phyloP scores from a whole-genome alignment of 2,113 vertebrate genomes.

The Paralichthys olivaceus region DNA sequence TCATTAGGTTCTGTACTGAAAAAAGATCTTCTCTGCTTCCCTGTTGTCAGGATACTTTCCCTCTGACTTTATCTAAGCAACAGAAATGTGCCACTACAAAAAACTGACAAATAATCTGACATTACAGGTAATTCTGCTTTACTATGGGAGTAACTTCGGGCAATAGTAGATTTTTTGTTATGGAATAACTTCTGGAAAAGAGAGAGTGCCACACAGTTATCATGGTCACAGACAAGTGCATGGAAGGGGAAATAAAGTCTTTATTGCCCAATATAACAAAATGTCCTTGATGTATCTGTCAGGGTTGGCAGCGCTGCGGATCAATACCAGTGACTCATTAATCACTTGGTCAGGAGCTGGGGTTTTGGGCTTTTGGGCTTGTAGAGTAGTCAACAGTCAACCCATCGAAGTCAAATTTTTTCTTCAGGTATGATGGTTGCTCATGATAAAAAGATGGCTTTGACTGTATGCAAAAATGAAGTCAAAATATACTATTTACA shows the following conservation, averaged over 20 bases:
- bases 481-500: too few relatives aligned
- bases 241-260: slow-evolving; percentile 6
- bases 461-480: too few relatives aligned
- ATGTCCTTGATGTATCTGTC: slow-evolving; percentile 3
- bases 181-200: neutral
- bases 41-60: neutral
- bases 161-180: neutral
- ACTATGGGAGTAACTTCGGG: neutral
- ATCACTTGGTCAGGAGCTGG: neutral
- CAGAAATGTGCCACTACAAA: neutral
- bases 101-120: neutral
- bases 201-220: neutral
- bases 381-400: neutral
- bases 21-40: neutral
- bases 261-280: slow-evolving; percentile 6
- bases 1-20: neutral
- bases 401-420: neutral
- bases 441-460: neutral
- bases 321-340: slow-evolving; percentile 1
- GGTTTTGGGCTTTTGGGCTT: neutral
- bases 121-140: neutral
- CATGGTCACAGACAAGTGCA: neutral
- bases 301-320: neutral
- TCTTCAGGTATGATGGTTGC: neutral
- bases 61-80: neutral